Base-by-base conservation (phyloP, 2,888 invertebrate species). In the Tenthredo mesomela region DNA sequence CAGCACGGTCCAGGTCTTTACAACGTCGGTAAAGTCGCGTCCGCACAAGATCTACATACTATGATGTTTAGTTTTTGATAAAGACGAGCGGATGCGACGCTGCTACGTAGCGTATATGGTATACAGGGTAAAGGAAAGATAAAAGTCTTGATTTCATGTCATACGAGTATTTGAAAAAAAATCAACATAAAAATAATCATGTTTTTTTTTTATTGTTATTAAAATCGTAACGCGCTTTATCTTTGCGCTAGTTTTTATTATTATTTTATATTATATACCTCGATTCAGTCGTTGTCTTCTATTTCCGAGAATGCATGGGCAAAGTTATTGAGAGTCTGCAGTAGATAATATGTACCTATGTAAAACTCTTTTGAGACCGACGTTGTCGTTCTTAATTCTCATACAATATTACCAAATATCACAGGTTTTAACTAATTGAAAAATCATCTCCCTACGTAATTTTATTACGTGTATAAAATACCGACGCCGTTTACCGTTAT, bases 1-100 rank as follows among this genome's bases (percentile, higher is more conserved):
- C 65, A 40, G 61, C 65, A 40, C 65, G 9, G 43, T 43, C 12
- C 43, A 43, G 33, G 15, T 18, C 67, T 18, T 25, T 6, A 21
- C 4, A 40, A n/a, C n/a, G 71, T 73, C 71, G 71, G 71, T 43
- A 73, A 73, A 21, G 71, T 43, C 71, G 71, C 71, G 12, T 0
- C 1, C 21, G 18, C 2, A 40, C 1, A 67, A 33, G 5, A 18
- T 67, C 15, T 29, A 18, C 10, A 29, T 15, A 33, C 15, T 18
- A 18, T 29, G 9, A 61, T 18, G 7, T 43, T 73, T 73, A 73
- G 43, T 37, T n/a, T 21, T 21, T 7, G 21, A 6, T 71, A 18
- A 43, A 71, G 40, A 70, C 71, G 43, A 40, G 43, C 43, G 71
- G 12, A 9, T 15, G 71, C 71, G 71, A 40, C 40, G 43, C 71